These are phyloP conservation scores for Riparia riparia DNA, from an alignment of 2,113 vertebrate genomes.

Conservation along the genomic window DNA sequence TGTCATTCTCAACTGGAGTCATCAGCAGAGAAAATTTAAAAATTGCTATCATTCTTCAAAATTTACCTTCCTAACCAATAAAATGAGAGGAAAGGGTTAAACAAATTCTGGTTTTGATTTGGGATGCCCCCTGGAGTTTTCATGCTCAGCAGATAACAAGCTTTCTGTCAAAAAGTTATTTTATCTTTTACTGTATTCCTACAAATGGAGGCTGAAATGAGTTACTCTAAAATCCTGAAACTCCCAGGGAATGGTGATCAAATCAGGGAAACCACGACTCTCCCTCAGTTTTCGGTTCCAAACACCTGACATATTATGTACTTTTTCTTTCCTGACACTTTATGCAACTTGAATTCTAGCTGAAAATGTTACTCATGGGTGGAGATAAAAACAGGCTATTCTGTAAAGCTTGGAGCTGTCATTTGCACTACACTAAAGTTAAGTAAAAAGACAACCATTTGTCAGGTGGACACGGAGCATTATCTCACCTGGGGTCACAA, in stretches of 20 bases:
- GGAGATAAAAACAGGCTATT: not conserved
- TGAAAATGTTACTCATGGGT: not conserved
- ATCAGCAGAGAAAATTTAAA: slow-evolving; percentile 5
- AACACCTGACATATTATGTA: not conserved
- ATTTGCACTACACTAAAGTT: not conserved
- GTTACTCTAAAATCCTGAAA: not conserved
- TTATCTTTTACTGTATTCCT: not conserved
- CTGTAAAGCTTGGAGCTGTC: not conserved
- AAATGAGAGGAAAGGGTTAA: not conserved
- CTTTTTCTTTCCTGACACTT: not conserved
- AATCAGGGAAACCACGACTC: not conserved
- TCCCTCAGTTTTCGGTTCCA: not conserved
- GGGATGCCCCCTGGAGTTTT: not conserved
- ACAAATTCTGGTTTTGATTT: not conserved
- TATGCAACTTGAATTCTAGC: not conserved
- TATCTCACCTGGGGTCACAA: not conserved
- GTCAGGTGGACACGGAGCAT: not conserved
- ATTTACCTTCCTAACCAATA: not conserved
- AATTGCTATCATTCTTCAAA: not conserved
- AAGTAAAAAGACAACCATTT: not conserved
- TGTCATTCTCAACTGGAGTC: not conserved
- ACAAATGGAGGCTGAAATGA: not conserved
- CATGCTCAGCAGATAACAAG: not conserved
- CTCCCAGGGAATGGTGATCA: not conserved
- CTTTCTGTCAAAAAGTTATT: not conserved